These are phyloP conservation scores for Metopolophium dirhodum DNA, from an alignment of 1,140 invertebrate genomes.

Conservation along the genomic window DNA sequence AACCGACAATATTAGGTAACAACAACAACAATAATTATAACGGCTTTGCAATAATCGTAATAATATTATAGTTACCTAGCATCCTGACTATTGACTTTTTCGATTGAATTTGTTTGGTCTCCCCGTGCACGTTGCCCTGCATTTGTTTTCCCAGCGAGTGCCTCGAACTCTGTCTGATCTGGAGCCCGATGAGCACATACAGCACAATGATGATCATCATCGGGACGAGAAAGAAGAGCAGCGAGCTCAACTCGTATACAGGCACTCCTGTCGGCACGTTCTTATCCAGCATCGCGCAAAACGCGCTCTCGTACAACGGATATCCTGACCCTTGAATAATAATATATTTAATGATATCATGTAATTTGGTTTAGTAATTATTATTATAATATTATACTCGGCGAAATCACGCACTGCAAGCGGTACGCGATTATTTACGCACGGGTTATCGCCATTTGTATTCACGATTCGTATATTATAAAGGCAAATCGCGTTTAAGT, in stretches of 20 bases:
- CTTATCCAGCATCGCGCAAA: constrained; percentile 75
- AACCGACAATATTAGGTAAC: too few relatives aligned
- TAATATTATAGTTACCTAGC: constrained; percentile 72
- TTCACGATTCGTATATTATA: background rate
- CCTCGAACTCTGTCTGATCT: constrained; percentile 67
- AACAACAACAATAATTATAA: too few relatives aligned
- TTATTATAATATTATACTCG: background rate
- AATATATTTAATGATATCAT: background rate
- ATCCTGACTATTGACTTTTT: constrained; percentile 80
- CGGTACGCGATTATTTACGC: background rate
- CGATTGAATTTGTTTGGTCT: constrained; percentile 72
- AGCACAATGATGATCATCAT: constrained; percentile 78
- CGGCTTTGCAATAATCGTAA: background rate
- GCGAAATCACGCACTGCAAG: background rate
- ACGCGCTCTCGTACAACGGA: constrained; percentile 70
- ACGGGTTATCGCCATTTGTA: background rate
- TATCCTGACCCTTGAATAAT: constrained; percentile 59
- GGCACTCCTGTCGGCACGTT: constrained; percentile 68
- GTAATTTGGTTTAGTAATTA: background rate
- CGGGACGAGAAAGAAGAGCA: constrained; percentile 84
- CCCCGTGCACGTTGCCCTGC: constrained; percentile 72
- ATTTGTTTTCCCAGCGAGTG: constrained; percentile 66
- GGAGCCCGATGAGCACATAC: constrained; percentile 78
- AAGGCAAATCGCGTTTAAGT: background rate
- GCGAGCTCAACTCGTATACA: constrained; percentile 79